These are phyloP conservation scores for Zoanthus sansibaricus DNA, from an alignment of 92 coral and sea anemone genomes.

Conservation along the genomic window DNA sequence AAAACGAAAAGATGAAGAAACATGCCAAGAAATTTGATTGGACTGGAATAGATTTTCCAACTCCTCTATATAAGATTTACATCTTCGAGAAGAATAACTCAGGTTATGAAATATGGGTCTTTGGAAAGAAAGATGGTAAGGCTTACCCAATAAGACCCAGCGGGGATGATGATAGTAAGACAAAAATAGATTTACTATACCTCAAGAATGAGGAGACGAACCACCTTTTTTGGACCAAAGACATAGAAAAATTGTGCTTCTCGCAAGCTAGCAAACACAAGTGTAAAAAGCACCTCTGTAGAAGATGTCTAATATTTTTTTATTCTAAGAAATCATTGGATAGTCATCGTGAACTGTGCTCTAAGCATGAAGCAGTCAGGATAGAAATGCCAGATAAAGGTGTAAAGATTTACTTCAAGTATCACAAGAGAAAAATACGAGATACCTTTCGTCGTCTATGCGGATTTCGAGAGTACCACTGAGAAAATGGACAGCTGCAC, in stretches of 20 bases:
- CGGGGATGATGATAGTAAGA: background rate
- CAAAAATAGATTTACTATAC: slow-evolving; percentile 9
- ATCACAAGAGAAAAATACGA: background rate
- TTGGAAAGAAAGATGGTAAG: slow-evolving; percentile 17
- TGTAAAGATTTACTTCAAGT: background rate
- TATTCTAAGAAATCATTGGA: background rate
- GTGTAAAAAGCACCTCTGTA: background rate
- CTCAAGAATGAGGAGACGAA: slow-evolving; percentile 45
- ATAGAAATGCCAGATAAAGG: background rate
- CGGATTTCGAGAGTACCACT: too few species aligned
- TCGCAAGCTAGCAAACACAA: slow-evolving; percentile 31
- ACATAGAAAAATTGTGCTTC: slow-evolving; percentile 10
- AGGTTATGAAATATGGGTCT: background rate
- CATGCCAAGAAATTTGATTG: background rate
- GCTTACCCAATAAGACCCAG: too few species aligned
- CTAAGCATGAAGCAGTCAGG: background rate
- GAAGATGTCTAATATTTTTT: background rate
- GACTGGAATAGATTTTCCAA: background rate
- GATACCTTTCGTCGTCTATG: too few species aligned
- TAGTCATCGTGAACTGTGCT: background rate
- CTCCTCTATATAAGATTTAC: background rate
- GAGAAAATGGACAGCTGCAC: too few species aligned
- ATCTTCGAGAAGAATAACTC: background rate
- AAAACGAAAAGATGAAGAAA: too few species aligned
- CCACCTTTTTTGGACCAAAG: slow-evolving; percentile 60